Base-by-base conservation (phyloP, 2,113 vertebrate species). In the Aix galericulata region DNA sequence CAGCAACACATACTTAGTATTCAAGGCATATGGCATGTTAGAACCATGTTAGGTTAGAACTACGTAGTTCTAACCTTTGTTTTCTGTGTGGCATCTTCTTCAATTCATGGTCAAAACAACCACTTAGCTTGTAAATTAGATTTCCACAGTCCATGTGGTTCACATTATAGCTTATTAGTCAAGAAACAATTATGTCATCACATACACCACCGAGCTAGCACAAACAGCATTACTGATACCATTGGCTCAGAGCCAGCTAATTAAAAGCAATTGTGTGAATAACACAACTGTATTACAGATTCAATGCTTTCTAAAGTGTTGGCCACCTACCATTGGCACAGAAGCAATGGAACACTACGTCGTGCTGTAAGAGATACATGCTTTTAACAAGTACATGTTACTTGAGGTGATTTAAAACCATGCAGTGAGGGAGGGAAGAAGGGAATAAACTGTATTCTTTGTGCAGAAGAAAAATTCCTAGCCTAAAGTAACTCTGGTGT, bases 111-210 rank as follows among this genome's bases (percentile, higher is more conserved):
- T 69, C 80, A 83, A 63, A 91, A 58, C 0, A 15, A 85, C 44
- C 34, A 60, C 36, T 92, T 81, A 66, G 25, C 44, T 86, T 81
- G 72, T 88, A 95, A 88, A 83, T 93, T 88, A 83, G 79, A 88
- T 91, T 94, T 83, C 73, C 50, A 42, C 32, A 67, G 76, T 63
- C 76, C 52, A 10, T 74, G 73, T 23, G 21, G 80, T 71, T 91
- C 55, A 20, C 23, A 58, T 74, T 86, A 77, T 27, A 77, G 34
- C 64, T 88, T 83, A 40, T 94, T 93, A 94, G 68, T 77, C 59
- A 86, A 77, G 72, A 86, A 88, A 94, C 48, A 90, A 83, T 91
- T 62, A 73, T 80, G 68, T 80, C 63, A 76, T 66, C 0, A 0
- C 48, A 31, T 81, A 78, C 68, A 62, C 9, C 34, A 81, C 73